These are phyloP conservation scores for Epirrhoe alternata DNA, from an alignment of 2,888 invertebrate genomes.

Conservation along the genomic window DNA sequence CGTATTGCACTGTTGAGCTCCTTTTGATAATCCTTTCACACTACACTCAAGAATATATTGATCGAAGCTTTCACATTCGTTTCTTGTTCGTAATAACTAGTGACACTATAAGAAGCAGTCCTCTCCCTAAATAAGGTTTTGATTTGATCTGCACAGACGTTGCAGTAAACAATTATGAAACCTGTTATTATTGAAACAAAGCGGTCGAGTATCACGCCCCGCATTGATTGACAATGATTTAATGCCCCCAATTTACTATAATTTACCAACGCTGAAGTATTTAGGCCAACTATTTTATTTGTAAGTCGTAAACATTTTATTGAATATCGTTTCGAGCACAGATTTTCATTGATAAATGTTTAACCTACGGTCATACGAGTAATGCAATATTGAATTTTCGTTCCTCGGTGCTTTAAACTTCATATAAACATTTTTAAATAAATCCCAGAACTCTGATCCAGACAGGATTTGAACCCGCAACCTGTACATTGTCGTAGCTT, in stretches of 20 bases:
- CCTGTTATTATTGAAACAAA: constrained; percentile 37
- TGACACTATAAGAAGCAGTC: no score
- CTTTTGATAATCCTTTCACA: no score
- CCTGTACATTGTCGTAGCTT: no score
- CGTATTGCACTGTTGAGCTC: no score
- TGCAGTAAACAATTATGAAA: constrained; percentile 13
- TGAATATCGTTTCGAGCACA: constrained; percentile 17
- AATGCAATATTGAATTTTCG: background rate
- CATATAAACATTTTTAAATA: no score
- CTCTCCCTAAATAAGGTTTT: background rate
- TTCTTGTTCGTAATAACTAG: no score
- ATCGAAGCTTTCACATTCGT: no score
- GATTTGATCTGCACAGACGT: background rate
- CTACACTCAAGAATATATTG: no score
- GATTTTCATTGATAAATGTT: background rate
- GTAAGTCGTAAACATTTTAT: constrained; percentile 36
- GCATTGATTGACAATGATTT: constrained; percentile 46
- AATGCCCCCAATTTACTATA: constrained; percentile 43
- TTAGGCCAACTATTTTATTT: constrained; percentile 41
- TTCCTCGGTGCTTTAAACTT: no score
- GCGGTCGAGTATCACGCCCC: constrained; percentile 35
- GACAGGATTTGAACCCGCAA: no score
- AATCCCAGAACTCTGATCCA: no score
- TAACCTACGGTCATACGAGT: background rate
- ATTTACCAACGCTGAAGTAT: constrained; percentile 41